Evolutionary conservation across 2,113 vertebrate species (phyloP).

Genomic region (Lamprotornis superbus): DNA sequence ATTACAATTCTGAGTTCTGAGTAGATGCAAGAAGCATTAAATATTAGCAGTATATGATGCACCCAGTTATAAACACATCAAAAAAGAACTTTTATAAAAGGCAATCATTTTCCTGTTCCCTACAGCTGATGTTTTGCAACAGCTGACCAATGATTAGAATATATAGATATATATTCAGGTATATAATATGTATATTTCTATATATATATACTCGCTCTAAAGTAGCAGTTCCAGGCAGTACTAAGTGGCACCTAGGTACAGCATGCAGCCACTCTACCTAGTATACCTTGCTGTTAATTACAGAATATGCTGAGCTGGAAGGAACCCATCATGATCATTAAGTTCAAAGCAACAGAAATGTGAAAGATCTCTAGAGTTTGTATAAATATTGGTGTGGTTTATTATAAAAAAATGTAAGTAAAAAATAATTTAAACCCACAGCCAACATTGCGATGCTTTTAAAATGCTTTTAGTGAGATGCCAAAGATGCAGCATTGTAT

Average conservation of each 20-base stretch:
- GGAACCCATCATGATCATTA: not conserved
- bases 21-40: not conserved
- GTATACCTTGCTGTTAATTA: not conserved
- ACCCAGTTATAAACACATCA: not conserved
- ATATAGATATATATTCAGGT: not conserved
- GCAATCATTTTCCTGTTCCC: not conserved
- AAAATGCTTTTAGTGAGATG: not conserved
- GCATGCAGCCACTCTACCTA: not conserved
- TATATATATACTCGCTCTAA: not conserved
- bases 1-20: not conserved
- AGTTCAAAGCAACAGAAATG: slow-evolving; percentile 8
- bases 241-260: not conserved
- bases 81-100: not conserved
- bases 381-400: not conserved
- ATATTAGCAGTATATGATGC: not conserved
- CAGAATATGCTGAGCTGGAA: not conserved
- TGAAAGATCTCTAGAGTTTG: not conserved
- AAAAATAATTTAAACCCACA: not conserved
- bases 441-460: not conserved
- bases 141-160: not conserved
- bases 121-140: not conserved
- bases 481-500: not conserved
- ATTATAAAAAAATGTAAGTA: not conserved
- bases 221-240: not conserved
- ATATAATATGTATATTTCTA: not conserved